Evolutionary conservation across 2,888 invertebrate genomes (phyloP), one percentile per base, ranked within the genome.

Genomic region (Synanthedon myopaeformis): DNA sequence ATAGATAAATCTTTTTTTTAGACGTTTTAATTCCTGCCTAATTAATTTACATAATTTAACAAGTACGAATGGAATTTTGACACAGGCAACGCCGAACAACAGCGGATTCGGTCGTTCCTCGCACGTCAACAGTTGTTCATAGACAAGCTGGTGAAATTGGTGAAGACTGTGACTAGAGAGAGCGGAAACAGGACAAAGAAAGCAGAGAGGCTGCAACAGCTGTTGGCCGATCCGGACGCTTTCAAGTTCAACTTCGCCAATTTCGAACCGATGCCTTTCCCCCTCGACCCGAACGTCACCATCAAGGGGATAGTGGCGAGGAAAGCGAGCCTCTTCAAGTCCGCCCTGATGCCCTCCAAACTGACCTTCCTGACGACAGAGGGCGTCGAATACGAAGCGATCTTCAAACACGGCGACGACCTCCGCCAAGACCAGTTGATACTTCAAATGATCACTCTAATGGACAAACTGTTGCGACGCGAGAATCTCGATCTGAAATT

Each of bases 401-500:
- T 99, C 58, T 99, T 99, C 78, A 99, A 99, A 77, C 93, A 97
- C 66, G 99, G 99, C 1, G 99, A 99, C 79, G 99, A 99, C 76
- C 82, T 99, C 53, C 89, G 99, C 3, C 99, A 99, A 82, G 99
- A 99, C 84, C 99, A 99, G 78, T 89, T 99, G 1, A 96, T 99
- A 57, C 84, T 99, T 51, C 99, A 99, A 86, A 99, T 99, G 90
- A 98, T 99, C 48, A 96, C 97, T 0, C 84, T 99, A 12, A 99
- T 99, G 98, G 99, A 99, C 76, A 96, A 97, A 77, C 79, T 99
- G 54, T 80, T 99, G 60, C 89, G 97, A 49, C 90, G 95, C 63
- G 99, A 99, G 81, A 99, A 99, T 79, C 87, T 99, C 54, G 99
- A 99, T 82, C 88, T 99, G 54, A 98, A 97, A 70, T 80, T 99